These are phyloP conservation scores for Myopa testacea DNA, from an alignment of 2,888 invertebrate genomes.

Conservation along the genomic window DNA sequence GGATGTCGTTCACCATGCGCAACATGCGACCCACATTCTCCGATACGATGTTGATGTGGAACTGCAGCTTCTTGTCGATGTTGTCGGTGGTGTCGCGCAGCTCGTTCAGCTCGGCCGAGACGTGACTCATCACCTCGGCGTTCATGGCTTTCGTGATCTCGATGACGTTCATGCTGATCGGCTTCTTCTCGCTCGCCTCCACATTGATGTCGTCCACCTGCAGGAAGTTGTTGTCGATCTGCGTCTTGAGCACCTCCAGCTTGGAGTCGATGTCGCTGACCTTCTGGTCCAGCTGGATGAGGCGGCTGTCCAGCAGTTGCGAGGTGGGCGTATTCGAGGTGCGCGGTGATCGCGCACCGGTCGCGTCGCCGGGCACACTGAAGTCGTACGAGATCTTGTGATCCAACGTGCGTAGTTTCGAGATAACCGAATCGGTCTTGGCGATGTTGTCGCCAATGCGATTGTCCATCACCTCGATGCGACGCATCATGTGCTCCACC, in stretches of 20 bases:
- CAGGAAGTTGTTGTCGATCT: constrained; percentile 84
- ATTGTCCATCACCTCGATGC: constrained; percentile 85
- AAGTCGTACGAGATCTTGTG: constrained; percentile 74
- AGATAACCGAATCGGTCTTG: constrained; percentile 86
- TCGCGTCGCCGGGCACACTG: constrained; percentile 40
- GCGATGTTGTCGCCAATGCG: constrained; percentile 86
- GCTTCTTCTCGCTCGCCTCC: constrained; percentile 88
- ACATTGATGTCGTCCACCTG: constrained; percentile 87
- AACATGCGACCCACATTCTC: constrained; percentile 84
- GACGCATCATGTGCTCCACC: constrained; percentile 86
- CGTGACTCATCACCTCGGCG: constrained; percentile 82
- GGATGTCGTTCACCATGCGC: constrained; percentile 83
- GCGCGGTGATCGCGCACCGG: constrained; percentile 52
- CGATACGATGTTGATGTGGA: constrained; percentile 85
- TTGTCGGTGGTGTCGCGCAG: constrained; percentile 81
- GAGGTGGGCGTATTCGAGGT: constrained; percentile 49
- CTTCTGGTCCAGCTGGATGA: constrained; percentile 83
- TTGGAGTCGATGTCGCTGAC: constrained; percentile 86
- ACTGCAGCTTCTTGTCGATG: constrained; percentile 85
- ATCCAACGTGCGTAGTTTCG: constrained; percentile 81
- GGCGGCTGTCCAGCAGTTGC: constrained; percentile 74
- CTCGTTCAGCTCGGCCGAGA: constrained; percentile 84
- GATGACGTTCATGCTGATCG: constrained; percentile 83
- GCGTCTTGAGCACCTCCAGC: constrained; percentile 81
- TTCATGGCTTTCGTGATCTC: constrained; percentile 88